phyloP scores from a whole-genome alignment of 2,113 vertebrate species.

The Isurus oxyrinchus region DNA sequence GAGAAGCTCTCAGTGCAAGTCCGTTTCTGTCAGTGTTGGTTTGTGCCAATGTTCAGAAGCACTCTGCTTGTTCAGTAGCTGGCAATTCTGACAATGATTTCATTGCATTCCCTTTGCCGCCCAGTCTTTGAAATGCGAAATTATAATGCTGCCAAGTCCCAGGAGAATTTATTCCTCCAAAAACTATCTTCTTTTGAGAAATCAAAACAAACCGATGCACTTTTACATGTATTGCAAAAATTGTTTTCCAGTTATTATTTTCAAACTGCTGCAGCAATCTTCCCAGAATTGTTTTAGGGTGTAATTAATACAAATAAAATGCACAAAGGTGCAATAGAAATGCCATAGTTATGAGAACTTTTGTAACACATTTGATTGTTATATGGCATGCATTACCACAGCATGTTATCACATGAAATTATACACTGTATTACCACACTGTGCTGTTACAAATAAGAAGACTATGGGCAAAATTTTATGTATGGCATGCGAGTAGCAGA shows the following conservation, averaged over 20 bases:
- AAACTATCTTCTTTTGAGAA: neutral
- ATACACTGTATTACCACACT: too few species aligned
- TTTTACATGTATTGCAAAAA: neutral
- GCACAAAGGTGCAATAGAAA: neutral
- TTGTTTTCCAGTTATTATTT: neutral
- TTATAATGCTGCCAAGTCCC: neutral
- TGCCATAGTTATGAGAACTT: neutral
- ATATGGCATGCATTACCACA: neutral
- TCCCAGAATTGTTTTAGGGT: neutral
- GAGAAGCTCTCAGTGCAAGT: neutral
- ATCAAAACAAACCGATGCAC: neutral
- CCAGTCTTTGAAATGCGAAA: constrained; percentile 7
- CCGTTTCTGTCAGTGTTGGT: neutral
- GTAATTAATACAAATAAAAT: neutral
- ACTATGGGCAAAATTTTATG: neutral
- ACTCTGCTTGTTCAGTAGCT: neutral
- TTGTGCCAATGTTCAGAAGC: constrained; percentile 6
- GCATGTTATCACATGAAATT: neutral
- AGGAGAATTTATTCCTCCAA: neutral
- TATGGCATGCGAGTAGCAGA: too few species aligned
- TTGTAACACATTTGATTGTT: neutral
- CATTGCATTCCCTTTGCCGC: neutral
- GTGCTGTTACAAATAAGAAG: neutral
- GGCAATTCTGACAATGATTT: constrained; percentile 24
- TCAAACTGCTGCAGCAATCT: neutral